Evolutionary conservation across 2,797 vertebrate genomes (phyloP).

Genomic region (Bradypodion pumilum): DNA sequence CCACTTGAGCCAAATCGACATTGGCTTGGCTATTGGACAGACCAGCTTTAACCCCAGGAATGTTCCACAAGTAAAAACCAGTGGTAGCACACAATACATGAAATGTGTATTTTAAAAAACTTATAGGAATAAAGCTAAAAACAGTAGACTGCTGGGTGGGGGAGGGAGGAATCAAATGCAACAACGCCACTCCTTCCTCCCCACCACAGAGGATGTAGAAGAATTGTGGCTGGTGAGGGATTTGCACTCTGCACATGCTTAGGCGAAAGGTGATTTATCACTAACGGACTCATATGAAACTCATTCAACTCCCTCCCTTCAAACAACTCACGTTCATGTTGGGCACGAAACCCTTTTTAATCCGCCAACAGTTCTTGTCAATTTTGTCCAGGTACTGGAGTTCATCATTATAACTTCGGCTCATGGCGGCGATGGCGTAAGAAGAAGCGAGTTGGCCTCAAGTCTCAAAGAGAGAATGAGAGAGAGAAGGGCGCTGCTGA

Average conservation of each 20-base stretch:
- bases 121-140: neutral
- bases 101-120: neutral
- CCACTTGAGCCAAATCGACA: too few species aligned
- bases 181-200: neutral
- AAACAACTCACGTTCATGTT: conserved; percentile 89
- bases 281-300: too few species aligned
- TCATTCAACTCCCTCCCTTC: neutral
- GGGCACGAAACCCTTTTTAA: conserved; percentile 95
- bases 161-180: neutral
- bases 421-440: conserved; percentile 78
- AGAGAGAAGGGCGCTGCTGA: too few species aligned
- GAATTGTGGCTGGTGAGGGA: neutral
- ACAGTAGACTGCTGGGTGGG: neutral
- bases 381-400: conserved; percentile 93
- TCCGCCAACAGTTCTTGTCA: conserved; percentile 89
- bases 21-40: too few species aligned
- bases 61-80: neutral
- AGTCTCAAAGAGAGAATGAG: too few species aligned
- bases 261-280: neutral
- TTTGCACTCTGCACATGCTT: neutral
- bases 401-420: conserved; percentile 94
- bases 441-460: fast-evolving
- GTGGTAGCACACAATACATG: neutral
- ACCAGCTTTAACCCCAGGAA: neutral
- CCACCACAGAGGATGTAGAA: too few species aligned